phyloP scores from a whole-genome alignment of 2,797 vertebrate species.

The Eulemur mongoz region DNA sequence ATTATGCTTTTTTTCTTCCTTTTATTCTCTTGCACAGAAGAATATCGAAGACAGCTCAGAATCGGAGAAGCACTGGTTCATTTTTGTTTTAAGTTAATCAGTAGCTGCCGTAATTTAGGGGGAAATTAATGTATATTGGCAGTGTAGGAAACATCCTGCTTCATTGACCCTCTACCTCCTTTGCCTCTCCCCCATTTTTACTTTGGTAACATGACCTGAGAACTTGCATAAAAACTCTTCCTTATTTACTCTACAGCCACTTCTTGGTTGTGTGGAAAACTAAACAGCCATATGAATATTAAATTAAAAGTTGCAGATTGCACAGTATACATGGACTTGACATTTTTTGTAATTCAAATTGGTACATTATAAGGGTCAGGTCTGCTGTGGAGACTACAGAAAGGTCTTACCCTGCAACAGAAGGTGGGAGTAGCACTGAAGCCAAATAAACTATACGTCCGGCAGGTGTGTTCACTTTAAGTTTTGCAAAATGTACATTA shows the following conservation, averaged over 20 bases:
- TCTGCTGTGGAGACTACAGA: neutral
- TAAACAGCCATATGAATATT: neutral
- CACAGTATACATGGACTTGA: neutral
- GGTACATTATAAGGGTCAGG: neutral
- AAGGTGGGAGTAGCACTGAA: neutral
- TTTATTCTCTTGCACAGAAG: slow-evolving; percentile 14
- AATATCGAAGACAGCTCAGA: slow-evolving; percentile 27
- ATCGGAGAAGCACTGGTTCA: neutral
- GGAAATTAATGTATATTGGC: neutral
- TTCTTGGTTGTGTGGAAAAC: slow-evolving; percentile 45
- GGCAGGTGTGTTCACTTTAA: neutral
- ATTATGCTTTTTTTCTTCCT: neutral
- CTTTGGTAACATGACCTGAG: slow-evolving; percentile 34
- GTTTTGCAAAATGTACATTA: neutral
- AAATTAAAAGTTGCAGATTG: neutral
- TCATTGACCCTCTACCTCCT: neutral
- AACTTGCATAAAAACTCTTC: slow-evolving; percentile 32
- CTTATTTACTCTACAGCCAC: neutral
- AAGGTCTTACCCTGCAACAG: neutral
- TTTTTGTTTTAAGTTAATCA: slow-evolving; percentile 44
- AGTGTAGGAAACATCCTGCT: neutral
- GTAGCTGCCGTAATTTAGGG: neutral
- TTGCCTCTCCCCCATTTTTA: neutral
- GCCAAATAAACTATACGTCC: neutral
- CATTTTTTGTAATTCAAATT: slow-evolving; percentile 17